Evolutionary conservation across 1,140 invertebrate species (phyloP).

Genomic region (Cydia strobilella): DNA sequence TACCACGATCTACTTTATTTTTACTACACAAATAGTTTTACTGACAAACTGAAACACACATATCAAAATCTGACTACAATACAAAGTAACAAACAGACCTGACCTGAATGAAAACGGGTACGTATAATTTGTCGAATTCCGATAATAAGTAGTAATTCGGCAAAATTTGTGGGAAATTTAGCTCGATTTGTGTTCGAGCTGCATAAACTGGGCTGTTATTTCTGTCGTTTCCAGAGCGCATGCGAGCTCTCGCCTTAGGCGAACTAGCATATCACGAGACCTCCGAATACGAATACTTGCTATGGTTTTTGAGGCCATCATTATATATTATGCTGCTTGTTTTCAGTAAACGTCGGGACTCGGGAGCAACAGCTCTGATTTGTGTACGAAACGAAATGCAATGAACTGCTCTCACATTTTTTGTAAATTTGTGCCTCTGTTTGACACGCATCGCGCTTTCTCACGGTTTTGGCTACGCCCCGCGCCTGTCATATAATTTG

Average conservation of each 20-base stretch:
- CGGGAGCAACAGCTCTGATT: neutral
- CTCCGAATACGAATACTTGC: neutral
- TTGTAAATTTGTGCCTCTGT: constrained; percentile 21
- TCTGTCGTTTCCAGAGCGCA: neutral
- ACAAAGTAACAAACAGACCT: constrained; percentile 5
- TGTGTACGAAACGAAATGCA: constrained; percentile 22
- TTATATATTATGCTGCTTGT: neutral
- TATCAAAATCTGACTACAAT: neutral
- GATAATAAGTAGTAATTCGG: constrained; percentile 32
- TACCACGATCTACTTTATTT: neutral
- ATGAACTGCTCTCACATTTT: constrained; percentile 29
- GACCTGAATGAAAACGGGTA: neutral
- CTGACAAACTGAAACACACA: neutral
- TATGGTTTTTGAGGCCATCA: neutral
- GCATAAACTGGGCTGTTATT: neutral
- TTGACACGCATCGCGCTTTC: constrained; percentile 24
- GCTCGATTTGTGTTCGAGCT: neutral
- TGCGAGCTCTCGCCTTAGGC: neutral
- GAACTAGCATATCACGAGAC: neutral
- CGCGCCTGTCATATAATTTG: constrained; percentile 21
- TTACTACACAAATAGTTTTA: neutral
- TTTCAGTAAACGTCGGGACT: neutral
- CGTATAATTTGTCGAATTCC: neutral
- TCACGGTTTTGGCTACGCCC: constrained; percentile 28
- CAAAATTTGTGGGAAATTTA: constrained; percentile 9